Conservation (phyloP, 1,140 invertebrate species). For the Drosophila malerkotliana region DNA sequence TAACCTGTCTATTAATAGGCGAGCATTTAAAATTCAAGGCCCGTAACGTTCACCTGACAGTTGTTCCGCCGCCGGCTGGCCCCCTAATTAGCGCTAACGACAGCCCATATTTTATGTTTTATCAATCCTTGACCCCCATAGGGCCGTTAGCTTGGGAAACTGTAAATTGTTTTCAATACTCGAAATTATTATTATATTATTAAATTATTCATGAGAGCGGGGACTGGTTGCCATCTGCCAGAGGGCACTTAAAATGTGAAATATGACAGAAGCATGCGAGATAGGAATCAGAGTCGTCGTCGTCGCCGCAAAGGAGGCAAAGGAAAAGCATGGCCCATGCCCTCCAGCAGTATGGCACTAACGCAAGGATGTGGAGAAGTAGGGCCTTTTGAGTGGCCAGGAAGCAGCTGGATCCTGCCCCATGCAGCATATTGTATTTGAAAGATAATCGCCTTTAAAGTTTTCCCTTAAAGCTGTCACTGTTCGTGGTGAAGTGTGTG, state of each 20-base stretch:
- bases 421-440: slow-evolving; percentile 14
- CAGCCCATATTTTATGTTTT: slow-evolving; percentile 48
- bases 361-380: background rate
- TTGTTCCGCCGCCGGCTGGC: background rate
- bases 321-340: slow-evolving; percentile 29
- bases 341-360: slow-evolving; percentile 16
- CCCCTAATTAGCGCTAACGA: slow-evolving; percentile 46
- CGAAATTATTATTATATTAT: slow-evolving; percentile 61
- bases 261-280: slow-evolving; percentile 60
- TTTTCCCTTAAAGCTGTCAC: slow-evolving; percentile 34
- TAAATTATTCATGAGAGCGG: slow-evolving; percentile 57
- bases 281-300: slow-evolving; percentile 52
- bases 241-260: slow-evolving; percentile 55
- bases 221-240: slow-evolving; percentile 35
- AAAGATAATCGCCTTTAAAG: slow-evolving; percentile 42
- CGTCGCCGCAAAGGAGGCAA: slow-evolving; percentile 13
- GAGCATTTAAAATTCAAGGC: slow-evolving; percentile 23
- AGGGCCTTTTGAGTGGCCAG: slow-evolving; percentile 27
- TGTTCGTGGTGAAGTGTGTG: slow-evolving; percentile 22
- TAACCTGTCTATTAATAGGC: slow-evolving; percentile 42
- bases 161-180: slow-evolving; percentile 66
- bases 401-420: slow-evolving; percentile 24
- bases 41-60: slow-evolving; percentile 14
- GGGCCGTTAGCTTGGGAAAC: slow-evolving; percentile 43
- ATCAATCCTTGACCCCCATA: slow-evolving; percentile 31